Evolutionary conservation across 2,797 vertebrate species (phyloP), one percentile per base, ranked within the genome.

Genomic region (Vespertilio murinus): DNA sequence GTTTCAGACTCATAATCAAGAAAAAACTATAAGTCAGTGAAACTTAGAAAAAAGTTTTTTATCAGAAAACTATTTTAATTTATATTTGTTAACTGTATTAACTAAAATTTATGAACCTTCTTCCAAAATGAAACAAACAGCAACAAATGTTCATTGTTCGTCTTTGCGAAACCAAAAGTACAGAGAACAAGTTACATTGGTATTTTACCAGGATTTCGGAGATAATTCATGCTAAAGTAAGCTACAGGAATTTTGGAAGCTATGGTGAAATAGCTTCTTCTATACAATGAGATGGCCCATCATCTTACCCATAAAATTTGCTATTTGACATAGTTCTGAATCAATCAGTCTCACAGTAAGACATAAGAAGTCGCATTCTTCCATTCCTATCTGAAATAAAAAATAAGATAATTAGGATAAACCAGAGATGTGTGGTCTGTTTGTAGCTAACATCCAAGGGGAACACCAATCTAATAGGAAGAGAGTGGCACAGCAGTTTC

Each of bases 1-100:
- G 20, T 80, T 83, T 94, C 89, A 95, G 49, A 81, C 8, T 89
- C 65, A 42, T n/a, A 23, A 90, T 22, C 45, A 96, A 93, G 83
- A 54, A 71, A 96, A 96, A 91, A 4, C 64, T 65, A 84, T 47
- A 94, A 64, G 45, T 75, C 84, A 75, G n/a, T 90, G 65, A 81
- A 96, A 84, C 49, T 73, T 67, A 91, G 35, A 78, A 88, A 45
- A 45, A 90, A 64, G 16, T 38, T 92, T 14, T 42, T 90, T 91
- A 81, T 85, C 65, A 85, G 33, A 25, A 87, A 95, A 87, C 10
- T 40, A 33, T 65, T 90, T 87, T 70, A 65, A 65, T 56, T 67
- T 77, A n/a, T 59, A 28, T 61, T 75, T 88, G 22, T 70, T 85
- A 80, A 49, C 33, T 95, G 0, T 49, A 22, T 78, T 35, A 84